phyloP scores from a whole-genome alignment of 2,113 vertebrate genomes.

The Laticauda laticaudata region DNA sequence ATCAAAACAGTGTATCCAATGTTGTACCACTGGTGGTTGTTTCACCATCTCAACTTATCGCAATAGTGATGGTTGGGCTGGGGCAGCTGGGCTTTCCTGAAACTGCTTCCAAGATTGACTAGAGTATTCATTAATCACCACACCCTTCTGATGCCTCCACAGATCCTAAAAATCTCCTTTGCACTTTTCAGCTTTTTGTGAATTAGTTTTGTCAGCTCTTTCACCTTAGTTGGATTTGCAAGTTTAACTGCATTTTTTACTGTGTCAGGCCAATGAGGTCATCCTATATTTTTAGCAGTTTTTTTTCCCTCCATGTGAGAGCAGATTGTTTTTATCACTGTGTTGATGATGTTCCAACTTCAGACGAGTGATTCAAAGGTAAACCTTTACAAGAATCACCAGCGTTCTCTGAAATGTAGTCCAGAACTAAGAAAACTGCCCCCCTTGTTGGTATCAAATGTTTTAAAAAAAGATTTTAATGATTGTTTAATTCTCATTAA shows the following conservation, averaged over 20 bases:
- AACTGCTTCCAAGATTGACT: neutral
- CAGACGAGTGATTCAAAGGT: neutral
- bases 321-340: neutral
- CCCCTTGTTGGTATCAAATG: neutral
- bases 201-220: neutral
- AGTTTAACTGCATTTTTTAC: neutral
- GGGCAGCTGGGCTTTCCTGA: neutral
- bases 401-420: neutral
- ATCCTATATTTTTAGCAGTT: neutral
- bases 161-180: neutral
- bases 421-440: neutral
- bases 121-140: neutral
- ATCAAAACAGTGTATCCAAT: neutral
- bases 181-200: neutral
- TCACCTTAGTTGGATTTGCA: neutral
- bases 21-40: neutral
- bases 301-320: neutral
- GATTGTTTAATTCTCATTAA: neutral
- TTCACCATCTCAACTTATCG: neutral
- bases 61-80: neutral
- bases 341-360: neutral
- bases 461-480: neutral
- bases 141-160: neutral
- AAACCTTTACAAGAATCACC: neutral
- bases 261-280: neutral